phyloP scores from a whole-genome alignment of 2,113 vertebrate species.

The Pseudopodoces humilis region DNA sequence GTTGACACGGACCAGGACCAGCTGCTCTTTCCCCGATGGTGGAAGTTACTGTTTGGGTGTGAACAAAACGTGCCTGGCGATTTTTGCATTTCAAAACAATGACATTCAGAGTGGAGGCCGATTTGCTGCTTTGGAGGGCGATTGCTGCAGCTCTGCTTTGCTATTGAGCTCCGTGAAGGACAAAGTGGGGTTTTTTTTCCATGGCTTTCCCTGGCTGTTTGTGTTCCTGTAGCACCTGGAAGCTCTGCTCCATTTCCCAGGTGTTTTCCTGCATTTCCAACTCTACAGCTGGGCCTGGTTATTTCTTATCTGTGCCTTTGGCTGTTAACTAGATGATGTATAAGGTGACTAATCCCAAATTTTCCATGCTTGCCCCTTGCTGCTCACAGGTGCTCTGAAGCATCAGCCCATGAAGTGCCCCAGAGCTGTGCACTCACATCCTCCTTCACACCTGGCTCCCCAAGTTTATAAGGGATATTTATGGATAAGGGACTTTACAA shows the following conservation, averaged over 20 bases:
- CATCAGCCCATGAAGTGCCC: not conserved
- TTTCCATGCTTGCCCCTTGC: not conserved
- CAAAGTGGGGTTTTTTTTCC: not conserved
- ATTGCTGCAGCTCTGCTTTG: not conserved
- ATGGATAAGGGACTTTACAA: not conserved
- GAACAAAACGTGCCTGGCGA: accelerated
- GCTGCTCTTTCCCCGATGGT: accelerated
- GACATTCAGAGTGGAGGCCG: accelerated
- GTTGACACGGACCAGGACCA: accelerated
- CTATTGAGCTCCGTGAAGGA: not conserved
- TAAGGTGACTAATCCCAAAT: not conserved
- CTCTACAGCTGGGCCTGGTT: not conserved
- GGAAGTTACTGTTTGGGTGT: not conserved
- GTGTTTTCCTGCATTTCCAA: not conserved
- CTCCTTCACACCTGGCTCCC: not conserved
- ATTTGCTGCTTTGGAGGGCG: not conserved
- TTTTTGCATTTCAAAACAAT: not conserved
- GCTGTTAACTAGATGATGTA: not conserved
- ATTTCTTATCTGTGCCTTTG: not conserved
- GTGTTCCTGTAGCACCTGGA: not conserved
- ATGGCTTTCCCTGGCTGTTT: not conserved
- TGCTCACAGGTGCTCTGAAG: not conserved
- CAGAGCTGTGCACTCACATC: not conserved
- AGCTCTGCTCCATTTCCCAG: not conserved
- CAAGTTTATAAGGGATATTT: too few relatives aligned